Percentiles rank a stretch among this genome's conserved stretches.
Evolutionary conservation across 1,140 invertebrate genomes (phyloP).

Genomic region (Orussus abietinus): DNA sequence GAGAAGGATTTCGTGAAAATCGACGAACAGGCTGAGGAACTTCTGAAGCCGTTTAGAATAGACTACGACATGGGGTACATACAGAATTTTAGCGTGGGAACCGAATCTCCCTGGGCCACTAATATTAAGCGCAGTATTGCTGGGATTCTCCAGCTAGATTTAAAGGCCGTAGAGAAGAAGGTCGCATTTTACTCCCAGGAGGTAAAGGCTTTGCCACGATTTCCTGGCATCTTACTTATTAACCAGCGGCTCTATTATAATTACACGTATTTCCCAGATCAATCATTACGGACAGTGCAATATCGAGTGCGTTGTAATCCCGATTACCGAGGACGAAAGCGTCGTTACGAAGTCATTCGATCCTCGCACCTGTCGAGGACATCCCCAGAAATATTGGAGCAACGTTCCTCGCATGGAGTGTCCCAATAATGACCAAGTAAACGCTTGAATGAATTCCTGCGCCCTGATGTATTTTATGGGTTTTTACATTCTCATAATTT

Average conservation of each 20-base stretch:
- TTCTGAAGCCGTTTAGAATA: conserved; percentile 43
- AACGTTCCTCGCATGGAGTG: conserved; percentile 45
- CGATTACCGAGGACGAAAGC: conserved; percentile 29
- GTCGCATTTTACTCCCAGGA: conserved; percentile 44
- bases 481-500: neutral
- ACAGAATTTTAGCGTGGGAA: conserved; percentile 45
- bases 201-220: conserved; percentile 28
- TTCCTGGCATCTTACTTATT: neutral
- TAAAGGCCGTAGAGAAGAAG: conserved; percentile 31
- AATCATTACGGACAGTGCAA: conserved; percentile 49
- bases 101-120: conserved; percentile 60
- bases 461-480: too few relatives aligned
- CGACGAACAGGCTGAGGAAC: conserved; percentile 30
- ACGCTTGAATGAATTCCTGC: neutral
- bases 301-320: conserved; percentile 42
- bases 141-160: conserved; percentile 59
- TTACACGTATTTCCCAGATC: conserved; percentile 26
- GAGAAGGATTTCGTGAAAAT: conserved; percentile 19
- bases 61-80: conserved; percentile 41
- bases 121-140: conserved; percentile 66
- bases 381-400: conserved; percentile 37
- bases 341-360: conserved; percentile 45
- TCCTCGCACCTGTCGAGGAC: conserved; percentile 39
- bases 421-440: conserved; percentile 40
- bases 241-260: too few relatives aligned